A percentile compares a stretch with the other conserved stretches of the same genome.
These are phyloP conservation scores for Himalopsyche anomala DNA, from an alignment of 2,888 invertebrate species.

Conservation along the genomic window DNA sequence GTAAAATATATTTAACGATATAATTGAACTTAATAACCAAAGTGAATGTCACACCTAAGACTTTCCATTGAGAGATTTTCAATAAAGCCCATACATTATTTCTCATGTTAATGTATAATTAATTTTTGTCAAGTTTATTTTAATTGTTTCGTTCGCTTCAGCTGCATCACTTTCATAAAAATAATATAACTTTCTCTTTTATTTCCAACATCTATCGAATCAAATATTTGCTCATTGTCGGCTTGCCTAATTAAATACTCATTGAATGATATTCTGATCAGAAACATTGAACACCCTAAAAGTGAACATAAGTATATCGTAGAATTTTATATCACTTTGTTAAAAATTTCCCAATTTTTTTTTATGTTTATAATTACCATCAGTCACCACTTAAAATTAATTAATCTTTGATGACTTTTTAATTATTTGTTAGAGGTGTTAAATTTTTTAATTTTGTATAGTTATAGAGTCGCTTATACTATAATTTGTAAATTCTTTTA, in stretches of 20 bases:
- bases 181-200: constrained; percentile 62
- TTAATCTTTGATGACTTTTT: too few relatives aligned
- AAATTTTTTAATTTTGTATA: too few relatives aligned
- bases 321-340: too few relatives aligned
- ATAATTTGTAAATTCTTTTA: too few relatives aligned
- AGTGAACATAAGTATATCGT: too few relatives aligned
- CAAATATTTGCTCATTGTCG: constrained; percentile 57
- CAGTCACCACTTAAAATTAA: too few relatives aligned
- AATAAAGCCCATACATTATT: neutral
- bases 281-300: too few relatives aligned
- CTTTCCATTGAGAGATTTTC: neutral
- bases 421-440: too few relatives aligned
- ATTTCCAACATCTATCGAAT: constrained; percentile 57
- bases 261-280: neutral
- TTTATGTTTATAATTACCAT: too few relatives aligned
- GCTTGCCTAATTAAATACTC: neutral
- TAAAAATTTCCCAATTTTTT: too few relatives aligned
- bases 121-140: neutral
- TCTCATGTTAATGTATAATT: neutral
- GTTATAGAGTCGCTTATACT: too few relatives aligned
- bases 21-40: neutral
- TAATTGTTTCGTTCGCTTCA: neutral
- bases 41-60: neutral
- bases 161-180: constrained; percentile 56
- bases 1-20: neutral